Evolutionary conservation across 2,797 vertebrate species (phyloP), one percentile per base, ranked within the genome.

Genomic region (Pangasius djambal): DNA sequence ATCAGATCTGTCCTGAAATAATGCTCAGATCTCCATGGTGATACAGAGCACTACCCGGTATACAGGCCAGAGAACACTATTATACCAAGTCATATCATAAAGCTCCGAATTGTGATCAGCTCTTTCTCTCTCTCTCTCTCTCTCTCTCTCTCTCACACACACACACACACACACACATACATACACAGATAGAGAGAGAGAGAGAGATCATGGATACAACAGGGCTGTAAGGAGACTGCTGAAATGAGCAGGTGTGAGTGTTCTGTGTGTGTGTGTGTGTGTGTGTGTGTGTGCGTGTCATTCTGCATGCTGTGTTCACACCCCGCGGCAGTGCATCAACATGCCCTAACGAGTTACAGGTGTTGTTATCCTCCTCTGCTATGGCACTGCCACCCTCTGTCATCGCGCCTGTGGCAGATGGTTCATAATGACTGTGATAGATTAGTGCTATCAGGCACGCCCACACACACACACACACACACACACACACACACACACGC

Each of bases 11-110:
- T 91, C 92, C 88, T 78, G 86, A 90, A 88, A 90, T 61, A 82
- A 86, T 52, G 55, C 82, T 93, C 93, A 91, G 87, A 94, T 96
- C 95, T 95, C 95, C 94, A 94, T 95, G 94, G 95, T 95, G 94
- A 96, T 95, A 92, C 92, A 93, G 93, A 92, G 94, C 95, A 93
- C 92, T 93, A 94, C 92, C 92, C 12, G 70, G 69, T 85, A 37
- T 67, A 72, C 63, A 87, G 88, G 57, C 87, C 87, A 86, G 67
- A 40, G 69, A 50, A 82, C 77, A 74, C 78, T 86, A 91, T 87
- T 72, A 88, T 85, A 74, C 34, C 55, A 70, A 18, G 48, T 86
- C 79, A 83, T 83, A 63, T 61, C 79, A 40, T 61, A 28, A 83
- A 63, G 34, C 57, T 40, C 34, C 3, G 15, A 31, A 79, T 16